These are phyloP conservation scores for Cylindroiulus punctatus DNA, from an alignment of 2,888 invertebrate genomes.

Conservation along the genomic window DNA sequence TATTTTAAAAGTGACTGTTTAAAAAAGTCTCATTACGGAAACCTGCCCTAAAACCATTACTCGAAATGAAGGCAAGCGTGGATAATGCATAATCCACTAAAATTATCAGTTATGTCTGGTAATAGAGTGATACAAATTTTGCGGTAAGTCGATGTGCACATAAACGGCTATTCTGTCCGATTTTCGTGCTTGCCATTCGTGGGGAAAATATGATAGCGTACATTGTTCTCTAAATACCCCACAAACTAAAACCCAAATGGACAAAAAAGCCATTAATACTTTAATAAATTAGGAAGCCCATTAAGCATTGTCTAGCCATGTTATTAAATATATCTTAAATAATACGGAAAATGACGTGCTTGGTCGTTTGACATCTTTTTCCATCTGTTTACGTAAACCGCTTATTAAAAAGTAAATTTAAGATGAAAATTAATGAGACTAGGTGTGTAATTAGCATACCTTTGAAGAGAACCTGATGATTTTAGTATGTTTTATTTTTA, in stretches of 20 bases:
- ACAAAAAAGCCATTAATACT: constrained; percentile 19
- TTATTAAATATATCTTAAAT: constrained; percentile 17
- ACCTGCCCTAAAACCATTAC: neutral
- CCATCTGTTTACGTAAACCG: neutral
- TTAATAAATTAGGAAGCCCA: constrained; percentile 38
- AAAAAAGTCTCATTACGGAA: constrained; percentile 6
- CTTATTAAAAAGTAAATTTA: constrained; percentile 28
- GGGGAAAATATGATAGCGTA: neutral
- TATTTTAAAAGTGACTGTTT: neutral
- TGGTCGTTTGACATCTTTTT: constrained; percentile 5
- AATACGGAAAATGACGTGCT: neutral
- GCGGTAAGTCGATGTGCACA: neutral
- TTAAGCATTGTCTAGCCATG: constrained; percentile 17
- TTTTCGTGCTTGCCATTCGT: constrained; percentile 2
- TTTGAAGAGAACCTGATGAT: neutral
- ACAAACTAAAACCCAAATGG: neutral
- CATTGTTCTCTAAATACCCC: neutral
- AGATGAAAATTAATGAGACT: neutral
- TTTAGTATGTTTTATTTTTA: neutral
- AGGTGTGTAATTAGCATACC: constrained; percentile 22
- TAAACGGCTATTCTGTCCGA: constrained; percentile 3
- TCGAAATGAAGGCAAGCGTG: neutral
- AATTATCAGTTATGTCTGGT: neutral
- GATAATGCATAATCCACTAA: constrained; percentile 16
- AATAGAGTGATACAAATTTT: constrained; percentile 6